These are phyloP conservation scores for Apeira syringaria DNA, from an alignment of 2,888 invertebrate genomes.

Conservation along the genomic window DNA sequence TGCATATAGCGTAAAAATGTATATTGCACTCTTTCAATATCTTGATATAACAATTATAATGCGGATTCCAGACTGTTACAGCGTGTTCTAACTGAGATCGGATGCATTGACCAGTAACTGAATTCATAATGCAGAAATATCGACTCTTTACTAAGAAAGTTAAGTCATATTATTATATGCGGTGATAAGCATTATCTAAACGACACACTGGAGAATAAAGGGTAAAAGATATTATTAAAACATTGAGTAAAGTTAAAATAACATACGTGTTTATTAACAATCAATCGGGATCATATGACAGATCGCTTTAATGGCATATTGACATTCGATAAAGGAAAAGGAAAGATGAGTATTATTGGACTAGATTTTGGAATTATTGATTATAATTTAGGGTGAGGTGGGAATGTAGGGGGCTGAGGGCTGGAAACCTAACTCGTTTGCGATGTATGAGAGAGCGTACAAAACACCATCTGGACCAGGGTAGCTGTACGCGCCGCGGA, in stretches of 20 bases:
- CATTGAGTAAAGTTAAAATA: constrained; percentile 45
- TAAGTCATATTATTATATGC: too few species aligned
- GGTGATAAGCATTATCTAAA: too few species aligned
- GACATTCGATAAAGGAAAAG: constrained; percentile 41
- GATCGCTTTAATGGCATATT: constrained; percentile 58
- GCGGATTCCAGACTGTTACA: too few species aligned
- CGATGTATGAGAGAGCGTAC: constrained; percentile 76
- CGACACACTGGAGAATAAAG: not conserved
- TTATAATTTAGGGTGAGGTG: constrained; percentile 35
- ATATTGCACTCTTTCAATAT: too few species aligned
- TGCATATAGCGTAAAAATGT: too few species aligned
- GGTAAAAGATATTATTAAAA: constrained; percentile 21
- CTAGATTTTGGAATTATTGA: constrained; percentile 25
- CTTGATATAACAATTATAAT: too few species aligned
- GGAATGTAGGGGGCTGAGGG: constrained; percentile 66
- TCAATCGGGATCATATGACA: constrained; percentile 70
- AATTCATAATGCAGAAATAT: too few species aligned
- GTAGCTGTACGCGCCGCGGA: constrained; percentile 61
- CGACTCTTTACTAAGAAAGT: too few species aligned
- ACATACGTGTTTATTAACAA: constrained; percentile 61
- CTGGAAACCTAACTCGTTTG: constrained; percentile 81
- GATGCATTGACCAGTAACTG: too few species aligned
- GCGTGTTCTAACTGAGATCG: too few species aligned
- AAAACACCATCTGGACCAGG: constrained; percentile 66
- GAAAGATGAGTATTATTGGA: constrained; percentile 33